Base-by-base conservation (phyloP, 2,797 vertebrate genomes). In the Tangara arthus region DNA sequence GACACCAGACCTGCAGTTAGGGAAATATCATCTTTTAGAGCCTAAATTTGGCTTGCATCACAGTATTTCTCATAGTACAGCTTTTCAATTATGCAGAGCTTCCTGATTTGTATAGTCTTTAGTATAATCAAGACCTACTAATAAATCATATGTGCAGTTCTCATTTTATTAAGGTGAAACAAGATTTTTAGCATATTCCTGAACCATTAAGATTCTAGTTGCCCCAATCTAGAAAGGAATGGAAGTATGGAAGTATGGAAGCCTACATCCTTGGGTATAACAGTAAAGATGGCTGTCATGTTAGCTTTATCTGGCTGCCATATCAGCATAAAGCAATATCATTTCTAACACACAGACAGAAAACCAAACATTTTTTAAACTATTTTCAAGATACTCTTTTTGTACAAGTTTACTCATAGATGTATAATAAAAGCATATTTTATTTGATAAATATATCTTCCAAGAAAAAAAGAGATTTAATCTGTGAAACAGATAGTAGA, bases 401-500 rank as follows among this genome's bases (percentile, higher is more conserved):
- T 37, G 23, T 35, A 60, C 24, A 27, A 52, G 13, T 7, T 77
- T 11, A 16, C 3, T 3, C 11, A 24, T 5, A 28, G 14, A 28
- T 2, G 4, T 8, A 50, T 6, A 65, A 60, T 20, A 56, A 65
- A 69, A 47, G 0, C 4, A 37, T 44, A 35, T 32, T 64, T 90
- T 56, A 46, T 63, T 57, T 76, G 8, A 30, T 22, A 87, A 55
- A 2, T 28, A 55, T 52, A 34, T 42, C 11, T 85, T 47, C 18
- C 19, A 47, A 47, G 18, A 46, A 72, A 77, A 72, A 27, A 27
- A 9, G 1, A 32, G 0, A 30, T 46, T 52, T 27, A 52, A 70
- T 27, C 18, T 0, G 0, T 44, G 24, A 57, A 64, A 46, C 5
- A 27, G 16, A 41, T 2, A 50, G n/a, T 34, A 64, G 18, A 21